Conservation (phyloP, 2,113 vertebrate genomes). For the Apistogramma diplotaenia region DNA sequence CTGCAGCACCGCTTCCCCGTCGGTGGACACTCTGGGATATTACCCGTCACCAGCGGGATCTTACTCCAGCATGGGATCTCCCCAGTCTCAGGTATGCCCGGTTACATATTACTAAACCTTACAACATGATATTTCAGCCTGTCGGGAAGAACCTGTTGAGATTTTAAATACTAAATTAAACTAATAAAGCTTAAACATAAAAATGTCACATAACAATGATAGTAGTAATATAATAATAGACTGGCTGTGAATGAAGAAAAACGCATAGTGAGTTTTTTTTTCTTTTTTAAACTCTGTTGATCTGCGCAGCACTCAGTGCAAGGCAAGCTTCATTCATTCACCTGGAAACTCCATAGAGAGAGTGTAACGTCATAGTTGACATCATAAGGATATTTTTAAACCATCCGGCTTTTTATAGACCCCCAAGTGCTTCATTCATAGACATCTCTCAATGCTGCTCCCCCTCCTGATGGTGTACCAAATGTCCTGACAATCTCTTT, state of each 20-base stretch:
- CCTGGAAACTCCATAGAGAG: conserved; percentile 87
- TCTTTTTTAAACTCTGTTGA: not conserved
- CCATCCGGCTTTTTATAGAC: conserved; percentile 58
- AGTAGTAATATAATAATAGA: not conserved
- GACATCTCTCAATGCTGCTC: not conserved
- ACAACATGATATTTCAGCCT: not conserved
- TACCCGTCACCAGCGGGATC: conserved; percentile 86
- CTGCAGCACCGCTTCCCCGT: conserved; percentile 93
- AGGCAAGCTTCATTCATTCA: conserved; percentile 40
- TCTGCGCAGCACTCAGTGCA: conserved; percentile 16
- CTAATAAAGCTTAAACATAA: not conserved
- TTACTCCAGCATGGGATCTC: conserved; percentile 88
- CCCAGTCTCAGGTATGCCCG: conserved; percentile 85
- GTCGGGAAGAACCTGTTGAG: not conserved
- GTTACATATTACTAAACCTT: not conserved
- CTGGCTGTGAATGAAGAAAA: not conserved
- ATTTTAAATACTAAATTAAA: not conserved
- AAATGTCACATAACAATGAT: not conserved
- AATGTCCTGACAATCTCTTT: conserved; percentile 33
- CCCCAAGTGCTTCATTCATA: conserved; percentile 41
- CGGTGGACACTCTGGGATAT: conserved; percentile 84
- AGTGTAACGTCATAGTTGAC: conserved; percentile 85
- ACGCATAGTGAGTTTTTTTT: not conserved
- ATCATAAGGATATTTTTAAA: conserved; percentile 88
- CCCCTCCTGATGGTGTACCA: conserved; percentile 9